A percentile compares a stretch with the other conserved stretches of the same genome.
These are phyloP conservation scores for Eustalomyia histrio DNA, from an alignment of 2,888 invertebrate species.

Conservation along the genomic window DNA sequence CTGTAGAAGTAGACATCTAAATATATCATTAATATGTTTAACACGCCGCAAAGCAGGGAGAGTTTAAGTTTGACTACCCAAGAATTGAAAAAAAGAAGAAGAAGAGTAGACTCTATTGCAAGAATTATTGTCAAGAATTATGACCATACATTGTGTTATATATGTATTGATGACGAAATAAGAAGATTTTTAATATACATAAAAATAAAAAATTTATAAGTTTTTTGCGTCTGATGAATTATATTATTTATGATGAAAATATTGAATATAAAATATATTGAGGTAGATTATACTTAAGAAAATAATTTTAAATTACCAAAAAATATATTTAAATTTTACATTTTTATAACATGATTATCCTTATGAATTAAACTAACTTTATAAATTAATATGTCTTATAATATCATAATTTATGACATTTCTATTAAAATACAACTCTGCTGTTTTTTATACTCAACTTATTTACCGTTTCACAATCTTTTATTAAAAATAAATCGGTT, in stretches of 20 bases:
- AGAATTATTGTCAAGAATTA: neutral
- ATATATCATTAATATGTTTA: conserved; percentile 30
- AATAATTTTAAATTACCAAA: neutral
- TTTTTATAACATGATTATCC: neutral
- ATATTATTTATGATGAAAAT: conserved; percentile 30
- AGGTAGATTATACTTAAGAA: conserved; percentile 22
- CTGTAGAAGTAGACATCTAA: neutral
- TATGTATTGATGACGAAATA: neutral
- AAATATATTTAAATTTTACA: neutral
- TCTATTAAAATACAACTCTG: neutral
- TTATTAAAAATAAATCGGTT: no score
- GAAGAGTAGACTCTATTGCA: no score
- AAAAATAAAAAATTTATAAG: neutral
- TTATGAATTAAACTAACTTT: neutral
- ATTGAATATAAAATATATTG: conserved; percentile 10
- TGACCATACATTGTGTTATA: neutral
- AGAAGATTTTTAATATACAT: neutral
- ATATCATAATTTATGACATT: neutral
- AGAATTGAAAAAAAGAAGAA: neutral
- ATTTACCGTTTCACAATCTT: no score
- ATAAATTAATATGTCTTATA: neutral
- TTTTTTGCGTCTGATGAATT: conserved; percentile 19
- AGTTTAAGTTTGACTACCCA: conserved; percentile 2
- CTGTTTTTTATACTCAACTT: no score
- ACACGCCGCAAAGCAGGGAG: conserved; percentile 1